Percentiles rank a stretch among this genome's conserved stretches.
Conservation (phyloP, 1,140 invertebrate genomes). For the Frieseomelitta varia region DNA sequence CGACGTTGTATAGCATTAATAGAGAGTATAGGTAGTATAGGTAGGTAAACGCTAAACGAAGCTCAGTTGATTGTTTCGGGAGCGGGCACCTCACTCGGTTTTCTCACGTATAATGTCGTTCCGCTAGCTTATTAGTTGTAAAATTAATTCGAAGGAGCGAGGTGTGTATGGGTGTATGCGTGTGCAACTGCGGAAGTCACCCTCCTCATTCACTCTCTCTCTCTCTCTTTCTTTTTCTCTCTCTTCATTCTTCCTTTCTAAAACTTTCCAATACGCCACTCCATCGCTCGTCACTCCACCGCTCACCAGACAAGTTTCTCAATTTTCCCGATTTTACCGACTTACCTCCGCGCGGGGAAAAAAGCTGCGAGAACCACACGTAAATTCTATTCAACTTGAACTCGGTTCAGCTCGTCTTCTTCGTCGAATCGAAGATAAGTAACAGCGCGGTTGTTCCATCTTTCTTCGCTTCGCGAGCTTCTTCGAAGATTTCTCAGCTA, state of each 20-base stretch:
- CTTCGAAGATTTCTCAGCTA: neutral
- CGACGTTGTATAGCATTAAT: slow-evolving; percentile 49
- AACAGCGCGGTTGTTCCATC: too few species aligned
- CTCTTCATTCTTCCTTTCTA: neutral
- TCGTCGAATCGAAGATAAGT: neutral
- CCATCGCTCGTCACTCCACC: neutral
- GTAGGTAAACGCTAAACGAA: slow-evolving; percentile 78
- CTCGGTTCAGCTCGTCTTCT: neutral
- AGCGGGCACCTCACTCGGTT: slow-evolving; percentile 60
- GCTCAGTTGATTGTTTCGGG: slow-evolving; percentile 79
- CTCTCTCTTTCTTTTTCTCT: neutral
- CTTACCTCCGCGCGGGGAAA: neutral
- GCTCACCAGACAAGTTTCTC: slow-evolving; percentile 6
- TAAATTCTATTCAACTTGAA: neutral
- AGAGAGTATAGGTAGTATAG: slow-evolving; percentile 54
- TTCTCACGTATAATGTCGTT: slow-evolving; percentile 42
- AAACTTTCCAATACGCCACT: neutral
- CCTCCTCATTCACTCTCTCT: neutral
- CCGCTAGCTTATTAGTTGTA: slow-evolving; percentile 52
- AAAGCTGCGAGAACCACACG: neutral
- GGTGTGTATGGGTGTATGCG: slow-evolving; percentile 59
- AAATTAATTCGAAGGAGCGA: slow-evolving; percentile 64
- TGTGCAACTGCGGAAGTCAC: slow-evolving; percentile 60
- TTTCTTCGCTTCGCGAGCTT: neutral
- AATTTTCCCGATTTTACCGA: neutral